Percentiles rank a stretch among this genome's conserved stretches.
phyloP scores from a whole-genome alignment of 2,888 invertebrate species.

The Drosophila cognata region DNA sequence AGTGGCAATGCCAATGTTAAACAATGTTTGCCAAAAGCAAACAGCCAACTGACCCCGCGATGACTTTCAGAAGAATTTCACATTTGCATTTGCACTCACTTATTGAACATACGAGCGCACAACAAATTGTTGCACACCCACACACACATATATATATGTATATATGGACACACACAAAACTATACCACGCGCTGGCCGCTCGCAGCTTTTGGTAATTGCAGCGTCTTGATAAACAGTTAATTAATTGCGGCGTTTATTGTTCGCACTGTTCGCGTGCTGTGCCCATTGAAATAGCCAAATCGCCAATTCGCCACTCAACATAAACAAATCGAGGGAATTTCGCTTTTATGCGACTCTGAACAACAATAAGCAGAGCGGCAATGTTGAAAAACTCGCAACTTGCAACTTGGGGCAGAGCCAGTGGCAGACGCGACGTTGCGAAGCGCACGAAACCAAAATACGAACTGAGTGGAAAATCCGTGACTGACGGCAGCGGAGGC shows the following conservation, averaged over 20 bases:
- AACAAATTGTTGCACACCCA: slow-evolving; percentile 17
- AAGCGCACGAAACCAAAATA: slow-evolving; percentile 59
- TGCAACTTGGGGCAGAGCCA: slow-evolving; percentile 6
- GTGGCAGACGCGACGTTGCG: slow-evolving; percentile 50
- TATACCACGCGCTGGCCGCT: slow-evolving; percentile 12
- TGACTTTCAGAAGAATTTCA: slow-evolving; percentile 37
- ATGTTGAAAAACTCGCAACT: slow-evolving; percentile 31
- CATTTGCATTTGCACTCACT: slow-evolving; percentile 48
- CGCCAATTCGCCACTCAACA: slow-evolving; percentile 22
- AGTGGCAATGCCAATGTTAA: slow-evolving; percentile 30
- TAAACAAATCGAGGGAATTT: slow-evolving; percentile 42
- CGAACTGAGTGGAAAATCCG: slow-evolving; percentile 64
- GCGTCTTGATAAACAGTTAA: slow-evolving; percentile 53
- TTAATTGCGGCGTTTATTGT: slow-evolving; percentile 58
- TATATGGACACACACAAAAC: not conserved
- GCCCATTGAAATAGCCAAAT: slow-evolving; percentile 41
- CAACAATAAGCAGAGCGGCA: not conserved
- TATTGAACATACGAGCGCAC: slow-evolving; percentile 14
- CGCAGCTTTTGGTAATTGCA: slow-evolving; percentile 32
- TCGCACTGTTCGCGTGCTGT: slow-evolving; percentile 55
- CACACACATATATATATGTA: not conserved
- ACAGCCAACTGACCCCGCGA: slow-evolving; percentile 31
- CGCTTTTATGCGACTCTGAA: slow-evolving; percentile 43
- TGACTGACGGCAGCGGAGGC: slow-evolving; percentile 28
- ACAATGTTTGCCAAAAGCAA: slow-evolving; percentile 5